Percentiles rank a stretch among this genome's conserved stretches.
Evolutionary conservation across 2,888 invertebrate species (phyloP).

Genomic region (Amphipoea lucens): DNA sequence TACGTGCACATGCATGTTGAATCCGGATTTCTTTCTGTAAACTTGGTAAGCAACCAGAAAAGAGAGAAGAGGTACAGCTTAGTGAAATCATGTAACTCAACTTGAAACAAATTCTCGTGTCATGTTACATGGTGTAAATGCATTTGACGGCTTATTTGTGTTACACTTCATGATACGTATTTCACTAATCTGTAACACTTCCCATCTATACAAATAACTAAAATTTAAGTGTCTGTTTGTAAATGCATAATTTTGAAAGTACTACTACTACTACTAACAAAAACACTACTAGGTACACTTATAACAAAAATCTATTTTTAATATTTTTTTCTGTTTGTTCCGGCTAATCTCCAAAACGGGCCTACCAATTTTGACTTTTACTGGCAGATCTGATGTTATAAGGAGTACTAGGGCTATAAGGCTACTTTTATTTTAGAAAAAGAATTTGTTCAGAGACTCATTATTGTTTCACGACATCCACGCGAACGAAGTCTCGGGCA

Average conservation of each 20-base stretch:
- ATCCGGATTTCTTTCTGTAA: not conserved
- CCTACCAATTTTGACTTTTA: too few species aligned
- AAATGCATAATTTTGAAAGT: not conserved
- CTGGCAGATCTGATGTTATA: too few species aligned
- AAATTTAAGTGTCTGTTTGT: not conserved
- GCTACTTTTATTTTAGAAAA: too few species aligned
- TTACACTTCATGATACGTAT: not conserved
- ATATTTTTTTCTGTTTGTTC: not conserved
- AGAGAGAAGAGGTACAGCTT: too few species aligned
- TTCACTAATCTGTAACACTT: not conserved
- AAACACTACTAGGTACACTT: too few species aligned
- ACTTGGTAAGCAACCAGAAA: not conserved
- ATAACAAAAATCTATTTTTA: too few species aligned
- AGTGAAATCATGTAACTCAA: not conserved
- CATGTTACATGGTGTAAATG: not conserved
- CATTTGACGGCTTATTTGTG: not conserved
- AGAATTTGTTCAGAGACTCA: not conserved
- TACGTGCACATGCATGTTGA: not conserved
- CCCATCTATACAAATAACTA: not conserved
- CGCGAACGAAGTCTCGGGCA: not conserved
- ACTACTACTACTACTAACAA: too few species aligned
- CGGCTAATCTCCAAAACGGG: not conserved
- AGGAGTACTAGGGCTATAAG: too few species aligned
- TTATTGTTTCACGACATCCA: not conserved
- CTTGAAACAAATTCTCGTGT: not conserved